Evolutionary conservation across 35 echinoderm and acorn worm genomes (phyloP).

Genomic region (Stichopus chloronotus): DNA sequence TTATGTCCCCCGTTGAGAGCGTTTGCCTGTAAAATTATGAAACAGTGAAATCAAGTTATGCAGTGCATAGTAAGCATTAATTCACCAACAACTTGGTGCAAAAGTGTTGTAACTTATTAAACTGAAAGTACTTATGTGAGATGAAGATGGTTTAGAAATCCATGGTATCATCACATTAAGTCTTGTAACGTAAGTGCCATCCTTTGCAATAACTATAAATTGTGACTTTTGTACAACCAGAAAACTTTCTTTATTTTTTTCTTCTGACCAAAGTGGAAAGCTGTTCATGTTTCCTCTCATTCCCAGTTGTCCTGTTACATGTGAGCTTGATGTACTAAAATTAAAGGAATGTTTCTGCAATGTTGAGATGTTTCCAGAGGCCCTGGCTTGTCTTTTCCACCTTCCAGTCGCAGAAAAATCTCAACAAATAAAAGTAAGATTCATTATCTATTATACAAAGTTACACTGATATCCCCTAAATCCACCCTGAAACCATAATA

Average conservation of each 20-base stretch:
- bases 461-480: not conserved
- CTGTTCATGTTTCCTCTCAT: not conserved
- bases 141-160: too few species aligned
- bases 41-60: not conserved
- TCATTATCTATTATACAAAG: not conserved
- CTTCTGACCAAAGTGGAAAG: not conserved
- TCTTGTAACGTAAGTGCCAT: too few species aligned
- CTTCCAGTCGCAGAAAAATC: constrained; percentile 62
- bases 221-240: too few species aligned
- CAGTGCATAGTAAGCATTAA: too few species aligned
- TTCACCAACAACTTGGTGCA: too few species aligned
- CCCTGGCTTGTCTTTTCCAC: constrained; percentile 77
- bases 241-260: not conserved
- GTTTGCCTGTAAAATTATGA: not conserved
- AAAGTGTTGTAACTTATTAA: too few species aligned
- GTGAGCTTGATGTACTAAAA: constrained; percentile 54
- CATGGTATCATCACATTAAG: too few species aligned
- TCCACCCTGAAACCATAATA: too few species aligned
- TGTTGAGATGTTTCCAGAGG: constrained; percentile 83
- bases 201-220: too few species aligned
- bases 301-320: constrained; percentile 67
- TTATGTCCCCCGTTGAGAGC: not conserved
- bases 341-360: constrained; percentile 38
- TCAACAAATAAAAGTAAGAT: constrained; percentile 62
- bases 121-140: too few species aligned